Conservation (phyloP, 2,797 vertebrate species). For the Chelon auratus region DNA sequence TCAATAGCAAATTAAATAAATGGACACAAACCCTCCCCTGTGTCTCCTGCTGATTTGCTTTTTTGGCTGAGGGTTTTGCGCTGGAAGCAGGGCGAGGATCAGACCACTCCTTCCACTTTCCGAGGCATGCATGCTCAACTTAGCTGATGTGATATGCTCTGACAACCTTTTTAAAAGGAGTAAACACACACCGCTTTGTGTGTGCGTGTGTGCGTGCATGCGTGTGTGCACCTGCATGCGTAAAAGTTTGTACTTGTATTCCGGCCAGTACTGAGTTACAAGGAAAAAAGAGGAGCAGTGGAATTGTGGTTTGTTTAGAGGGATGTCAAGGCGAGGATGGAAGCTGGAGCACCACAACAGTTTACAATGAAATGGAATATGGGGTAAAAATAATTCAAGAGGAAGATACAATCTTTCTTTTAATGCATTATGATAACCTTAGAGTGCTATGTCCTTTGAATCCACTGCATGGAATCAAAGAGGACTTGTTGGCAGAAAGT, state of each 20-base stretch:
- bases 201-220: neutral
- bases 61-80: conserved; percentile 53
- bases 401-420: conserved; percentile 42
- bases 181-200: conserved; percentile 34
- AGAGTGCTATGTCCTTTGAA: conserved; percentile 23
- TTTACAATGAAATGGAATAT: conserved; percentile 56
- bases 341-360: conserved; percentile 47
- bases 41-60: conserved; percentile 64
- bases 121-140: conserved; percentile 39
- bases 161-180: conserved; percentile 60
- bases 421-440: conserved; percentile 52
- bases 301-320: conserved; percentile 51
- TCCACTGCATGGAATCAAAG: conserved; percentile 30
- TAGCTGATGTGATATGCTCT: conserved; percentile 58
- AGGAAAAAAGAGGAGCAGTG: conserved; percentile 53
- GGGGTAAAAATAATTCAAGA: conserved; percentile 42
- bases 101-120: conserved; percentile 47
- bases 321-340: conserved; percentile 72
- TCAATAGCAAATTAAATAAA: conserved; percentile 67
- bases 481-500: conserved; percentile 43
- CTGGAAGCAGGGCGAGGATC: conserved; percentile 36
- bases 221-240: conserved; percentile 48
- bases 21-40: conserved; percentile 60
- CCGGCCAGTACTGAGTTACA: conserved; percentile 42
- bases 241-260: conserved; percentile 35